phyloP scores from a whole-genome alignment of 2,888 invertebrate genomes.

The Agrotis ipsilon region DNA sequence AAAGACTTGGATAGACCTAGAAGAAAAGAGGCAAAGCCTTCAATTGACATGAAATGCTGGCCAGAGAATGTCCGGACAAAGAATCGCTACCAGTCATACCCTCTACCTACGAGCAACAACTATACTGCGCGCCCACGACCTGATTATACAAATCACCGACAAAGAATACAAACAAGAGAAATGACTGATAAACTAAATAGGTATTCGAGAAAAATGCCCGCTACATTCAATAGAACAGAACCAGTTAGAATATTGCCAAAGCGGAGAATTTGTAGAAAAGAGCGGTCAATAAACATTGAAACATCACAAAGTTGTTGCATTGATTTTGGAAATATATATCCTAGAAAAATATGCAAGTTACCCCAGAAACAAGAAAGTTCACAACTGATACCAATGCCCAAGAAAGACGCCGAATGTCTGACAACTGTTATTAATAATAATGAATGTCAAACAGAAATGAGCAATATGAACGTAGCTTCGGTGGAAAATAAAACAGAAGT shows the following conservation, averaged over 20 bases:
- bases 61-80: constrained; percentile 70
- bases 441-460: constrained; percentile 74
- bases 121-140: constrained; percentile 49
- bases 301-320: constrained; percentile 73
- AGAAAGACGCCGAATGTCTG: constrained; percentile 73
- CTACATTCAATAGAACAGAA: constrained; percentile 47
- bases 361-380: constrained; percentile 45
- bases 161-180: background rate
- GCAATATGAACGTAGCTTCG: constrained; percentile 52
- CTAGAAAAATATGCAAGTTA: constrained; percentile 60
- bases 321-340: constrained; percentile 75
- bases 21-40: constrained; percentile 64
- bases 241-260: constrained; percentile 44
- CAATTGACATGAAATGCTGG: constrained; percentile 65
- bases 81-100: constrained; percentile 31
- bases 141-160: constrained; percentile 12
- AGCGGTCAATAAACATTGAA: constrained; percentile 48
- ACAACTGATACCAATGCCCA: constrained; percentile 34
- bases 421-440: constrained; percentile 68
- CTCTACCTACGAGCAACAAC: constrained; percentile 57
- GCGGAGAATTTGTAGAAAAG: constrained; percentile 45
- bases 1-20: constrained; percentile 64
- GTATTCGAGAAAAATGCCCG: constrained; percentile 40
- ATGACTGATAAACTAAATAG: constrained; percentile 21
- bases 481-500: constrained; percentile 77